Conservation (phyloP, 2,797 vertebrate species). For the Malurus leucopterus region DNA sequence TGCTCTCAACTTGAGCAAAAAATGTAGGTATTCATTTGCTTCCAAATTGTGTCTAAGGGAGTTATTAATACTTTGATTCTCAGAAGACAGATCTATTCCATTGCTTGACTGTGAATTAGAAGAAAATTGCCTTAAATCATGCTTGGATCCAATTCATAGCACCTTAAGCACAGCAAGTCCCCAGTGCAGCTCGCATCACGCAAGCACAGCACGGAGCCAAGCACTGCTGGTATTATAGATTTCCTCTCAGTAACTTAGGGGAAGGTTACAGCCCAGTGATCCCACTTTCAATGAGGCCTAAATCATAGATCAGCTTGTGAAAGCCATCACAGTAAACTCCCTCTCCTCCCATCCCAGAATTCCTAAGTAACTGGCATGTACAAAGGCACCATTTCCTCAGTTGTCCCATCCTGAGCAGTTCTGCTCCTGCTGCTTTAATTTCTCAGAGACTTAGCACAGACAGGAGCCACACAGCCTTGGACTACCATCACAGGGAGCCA, state of each 20-base stretch:
- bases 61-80: constrained; percentile 18
- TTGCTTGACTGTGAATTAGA: background rate
- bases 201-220: background rate
- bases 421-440: background rate
- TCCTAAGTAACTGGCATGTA: background rate
- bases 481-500: background rate
- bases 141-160: background rate
- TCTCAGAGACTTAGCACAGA: background rate
- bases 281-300: background rate
- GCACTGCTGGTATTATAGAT: accelerated
- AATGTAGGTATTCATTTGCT: background rate
- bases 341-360: background rate
- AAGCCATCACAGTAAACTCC: background rate
- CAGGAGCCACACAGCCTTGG: background rate
- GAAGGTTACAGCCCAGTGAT: background rate
- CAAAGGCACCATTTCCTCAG: background rate
- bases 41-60: constrained; percentile 8
- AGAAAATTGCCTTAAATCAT: constrained; percentile 24
- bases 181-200: background rate
- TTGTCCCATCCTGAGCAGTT: background rate
- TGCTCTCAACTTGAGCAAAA: background rate
- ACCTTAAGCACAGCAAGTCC: background rate
- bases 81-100: constrained; percentile 7
- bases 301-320: background rate
- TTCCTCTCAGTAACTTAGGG: background rate